Evolutionary conservation across 2,888 invertebrate genomes (phyloP).

Genomic region (Volucella bombylans): DNA sequence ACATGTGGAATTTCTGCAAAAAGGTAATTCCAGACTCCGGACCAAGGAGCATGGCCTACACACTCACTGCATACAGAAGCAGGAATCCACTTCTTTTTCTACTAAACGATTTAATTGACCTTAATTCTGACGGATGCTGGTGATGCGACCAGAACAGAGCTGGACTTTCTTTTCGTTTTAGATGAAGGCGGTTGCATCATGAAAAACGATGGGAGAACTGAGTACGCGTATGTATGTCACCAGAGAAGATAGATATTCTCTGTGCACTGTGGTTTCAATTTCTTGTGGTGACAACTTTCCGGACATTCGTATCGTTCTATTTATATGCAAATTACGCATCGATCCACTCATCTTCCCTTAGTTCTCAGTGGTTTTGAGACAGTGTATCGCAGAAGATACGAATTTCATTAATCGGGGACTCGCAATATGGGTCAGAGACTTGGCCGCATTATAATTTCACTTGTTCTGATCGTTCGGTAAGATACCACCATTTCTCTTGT

Average conservation of each 20-base stretch:
- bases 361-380: too few species aligned
- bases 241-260: neutral
- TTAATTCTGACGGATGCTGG: conserved; percentile 48
- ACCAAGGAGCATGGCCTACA: conserved; percentile 32
- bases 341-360: too few species aligned
- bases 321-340: conserved; percentile 27
- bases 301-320: neutral
- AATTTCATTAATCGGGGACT: neutral
- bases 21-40: conserved; percentile 17
- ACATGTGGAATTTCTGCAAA: conserved; percentile 35
- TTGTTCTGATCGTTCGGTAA: neutral
- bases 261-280: conserved; percentile 27
- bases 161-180: conserved; percentile 64
- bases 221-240: neutral
- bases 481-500: neutral
- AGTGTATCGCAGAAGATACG: neutral
- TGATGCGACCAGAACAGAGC: conserved; percentile 16
- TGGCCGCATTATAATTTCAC: conserved; percentile 6
- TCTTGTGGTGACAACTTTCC: conserved; percentile 13
- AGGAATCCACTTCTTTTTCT: conserved; percentile 9
- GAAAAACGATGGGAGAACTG: neutral
- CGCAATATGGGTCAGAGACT: neutral
- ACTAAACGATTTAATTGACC: conserved; percentile 49
- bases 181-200: neutral
- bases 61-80: neutral